Percentiles rank a stretch among this genome's conserved stretches.
Evolutionary conservation across 2,888 invertebrate genomes (phyloP).

Genomic region (Drosophila macrospina): DNA sequence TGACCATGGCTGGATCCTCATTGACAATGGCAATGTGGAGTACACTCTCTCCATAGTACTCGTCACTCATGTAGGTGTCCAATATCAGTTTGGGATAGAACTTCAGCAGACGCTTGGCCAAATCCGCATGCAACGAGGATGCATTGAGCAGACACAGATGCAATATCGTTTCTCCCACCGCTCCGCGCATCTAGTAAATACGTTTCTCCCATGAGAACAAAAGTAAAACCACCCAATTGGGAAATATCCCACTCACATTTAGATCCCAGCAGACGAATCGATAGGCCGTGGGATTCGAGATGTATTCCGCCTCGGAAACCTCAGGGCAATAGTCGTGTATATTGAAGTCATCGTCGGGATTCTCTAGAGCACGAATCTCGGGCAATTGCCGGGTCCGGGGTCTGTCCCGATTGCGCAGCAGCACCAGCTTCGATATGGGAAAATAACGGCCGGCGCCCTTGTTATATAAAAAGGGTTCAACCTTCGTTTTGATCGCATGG

Average conservation of each 20-base stretch:
- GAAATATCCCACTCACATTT: slow-evolving; percentile 85
- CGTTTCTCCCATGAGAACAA: not conserved
- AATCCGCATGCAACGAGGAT: slow-evolving; percentile 95
- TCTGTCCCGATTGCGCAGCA: slow-evolving; percentile 94
- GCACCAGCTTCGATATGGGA: slow-evolving; percentile 94
- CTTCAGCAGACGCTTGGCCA: slow-evolving; percentile 95
- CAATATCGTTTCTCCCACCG: slow-evolving; percentile 97
- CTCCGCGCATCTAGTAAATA: slow-evolving; percentile 91
- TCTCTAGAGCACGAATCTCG: slow-evolving; percentile 91
- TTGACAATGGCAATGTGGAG: slow-evolving; percentile 99
- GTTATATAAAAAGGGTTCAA: slow-evolving; percentile 96
- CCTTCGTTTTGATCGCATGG: slow-evolving; percentile 95
- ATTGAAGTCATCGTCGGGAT: slow-evolving; percentile 94
- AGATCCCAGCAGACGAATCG: slow-evolving; percentile 96
- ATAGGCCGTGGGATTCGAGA: slow-evolving; percentile 89
- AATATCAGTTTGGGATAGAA: slow-evolving; percentile 98
- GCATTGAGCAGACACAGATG: slow-evolving; percentile 97
- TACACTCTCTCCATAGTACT: slow-evolving; percentile 98
- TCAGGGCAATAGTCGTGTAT: slow-evolving; percentile 91
- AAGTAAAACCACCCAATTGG: not conserved
- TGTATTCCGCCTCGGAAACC: slow-evolving; percentile 88
- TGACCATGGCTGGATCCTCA: slow-evolving; percentile 99
- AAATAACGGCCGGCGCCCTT: slow-evolving; percentile 96
- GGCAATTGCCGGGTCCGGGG: slow-evolving; percentile 92
- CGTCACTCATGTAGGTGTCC: slow-evolving; percentile 98